A percentile compares a stretch with the other conserved stretches of the same genome.
Evolutionary conservation across 2,888 invertebrate genomes (phyloP).

Genomic region (Crossocerus cetratus): DNA sequence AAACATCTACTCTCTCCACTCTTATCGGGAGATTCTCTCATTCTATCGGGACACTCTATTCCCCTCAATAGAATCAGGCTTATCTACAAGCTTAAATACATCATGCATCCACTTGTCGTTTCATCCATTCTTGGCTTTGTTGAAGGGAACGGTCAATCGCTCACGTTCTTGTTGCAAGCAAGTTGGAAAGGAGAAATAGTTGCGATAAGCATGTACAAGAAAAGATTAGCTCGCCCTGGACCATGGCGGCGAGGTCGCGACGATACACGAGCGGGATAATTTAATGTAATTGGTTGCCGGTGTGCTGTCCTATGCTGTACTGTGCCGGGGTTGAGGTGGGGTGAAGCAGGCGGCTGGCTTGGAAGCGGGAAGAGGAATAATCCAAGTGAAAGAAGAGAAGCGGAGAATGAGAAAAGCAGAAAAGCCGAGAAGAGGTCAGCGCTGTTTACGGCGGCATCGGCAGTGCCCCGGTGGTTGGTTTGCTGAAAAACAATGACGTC

Average conservation of each 20-base stretch:
- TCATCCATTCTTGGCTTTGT: no score
- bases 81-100: no score
- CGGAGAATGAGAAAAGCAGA: not conserved
- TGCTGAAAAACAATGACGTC: no score
- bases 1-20: not conserved
- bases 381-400: not conserved
- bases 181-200: constrained; percentile 12
- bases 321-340: constrained; percentile 8
- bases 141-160: no score
- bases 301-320: not conserved
- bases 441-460: no score
- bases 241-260: not conserved
- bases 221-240: constrained; percentile 15
- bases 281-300: constrained; percentile 10
- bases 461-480: no score
- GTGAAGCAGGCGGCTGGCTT: not conserved
- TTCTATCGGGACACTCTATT: no score
- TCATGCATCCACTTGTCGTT: no score
- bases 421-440: not conserved
- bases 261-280: constrained; percentile 17
- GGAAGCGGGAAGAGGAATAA: not conserved
- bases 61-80: no score
- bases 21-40: no score
- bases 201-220: not conserved
- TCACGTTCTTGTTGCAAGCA: not conserved